These are phyloP conservation scores for Calameuta idolon DNA, from an alignment of 2,888 invertebrate species.

Conservation along the genomic window DNA sequence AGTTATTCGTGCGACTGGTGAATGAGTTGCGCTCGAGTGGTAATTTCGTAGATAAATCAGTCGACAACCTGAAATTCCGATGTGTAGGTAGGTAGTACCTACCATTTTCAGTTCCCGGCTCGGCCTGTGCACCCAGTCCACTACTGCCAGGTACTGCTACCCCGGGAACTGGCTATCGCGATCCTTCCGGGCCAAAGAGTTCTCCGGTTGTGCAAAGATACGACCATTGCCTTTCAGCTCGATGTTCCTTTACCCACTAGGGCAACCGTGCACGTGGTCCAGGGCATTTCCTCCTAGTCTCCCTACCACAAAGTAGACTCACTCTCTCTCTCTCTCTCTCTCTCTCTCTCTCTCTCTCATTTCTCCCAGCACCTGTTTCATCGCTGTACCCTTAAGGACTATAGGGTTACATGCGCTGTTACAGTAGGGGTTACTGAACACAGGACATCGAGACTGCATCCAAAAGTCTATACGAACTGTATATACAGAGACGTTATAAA, in stretches of 20 bases:
- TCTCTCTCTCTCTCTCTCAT: neutral
- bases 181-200: neutral
- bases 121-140: neutral
- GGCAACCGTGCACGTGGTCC: neutral
- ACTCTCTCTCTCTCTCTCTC: neutral
- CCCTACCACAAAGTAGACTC: neutral
- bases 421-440: neutral
- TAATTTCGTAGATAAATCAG: conserved; percentile 40
- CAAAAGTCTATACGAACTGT: neutral
- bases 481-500: neutral
- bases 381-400: neutral
- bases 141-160: neutral
- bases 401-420: neutral
- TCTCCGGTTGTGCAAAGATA: neutral
- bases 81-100: conserved; percentile 1
- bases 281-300: neutral
- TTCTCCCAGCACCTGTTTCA: neutral
- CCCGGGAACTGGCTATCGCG: neutral
- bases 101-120: neutral
- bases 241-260: neutral
- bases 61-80: conserved; percentile 18
- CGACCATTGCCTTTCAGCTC: neutral
- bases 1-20: conserved; percentile 46
- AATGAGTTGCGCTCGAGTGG: conserved; percentile 18
- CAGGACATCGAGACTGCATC: neutral